Percentiles rank a stretch among this genome's conserved stretches.
These are phyloP conservation scores for Serilophus lunatus DNA, from an alignment of 2,113 vertebrate genomes.

Conservation along the genomic window DNA sequence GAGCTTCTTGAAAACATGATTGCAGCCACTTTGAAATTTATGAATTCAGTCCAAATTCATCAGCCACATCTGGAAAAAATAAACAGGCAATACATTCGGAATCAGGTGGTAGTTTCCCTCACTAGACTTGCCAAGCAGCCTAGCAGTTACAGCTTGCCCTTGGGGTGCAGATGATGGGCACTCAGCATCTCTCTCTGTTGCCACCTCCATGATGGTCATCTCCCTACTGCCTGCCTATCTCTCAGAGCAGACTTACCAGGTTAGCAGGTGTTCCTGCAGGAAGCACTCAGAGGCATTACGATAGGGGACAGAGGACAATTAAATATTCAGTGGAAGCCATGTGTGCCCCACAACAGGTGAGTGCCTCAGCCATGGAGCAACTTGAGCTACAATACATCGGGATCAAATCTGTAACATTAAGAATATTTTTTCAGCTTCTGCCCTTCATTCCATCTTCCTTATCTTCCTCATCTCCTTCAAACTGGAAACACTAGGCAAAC, in stretches of 20 bases:
- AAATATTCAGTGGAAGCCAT: background rate
- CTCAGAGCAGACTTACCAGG: background rate
- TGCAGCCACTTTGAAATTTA: background rate
- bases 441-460: background rate
- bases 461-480: background rate
- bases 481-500: background rate
- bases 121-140: background rate
- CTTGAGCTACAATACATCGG: background rate
- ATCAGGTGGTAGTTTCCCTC: background rate
- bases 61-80: background rate
- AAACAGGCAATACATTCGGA: background rate
- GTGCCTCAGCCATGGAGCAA: background rate
- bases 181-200: background rate
- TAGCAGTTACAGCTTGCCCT: background rate
- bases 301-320: background rate
- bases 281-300: background rate
- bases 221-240: background rate
- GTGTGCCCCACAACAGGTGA: fast-evolving
- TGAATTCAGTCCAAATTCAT: background rate
- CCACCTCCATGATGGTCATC: background rate
- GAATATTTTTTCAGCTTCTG: background rate
- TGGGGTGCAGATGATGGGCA: background rate
- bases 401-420: background rate
- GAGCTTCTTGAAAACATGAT: background rate
- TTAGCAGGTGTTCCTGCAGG: background rate